phyloP scores from a whole-genome alignment of 1,140 invertebrate genomes.

The Leptestheria dahalacensis region DNA sequence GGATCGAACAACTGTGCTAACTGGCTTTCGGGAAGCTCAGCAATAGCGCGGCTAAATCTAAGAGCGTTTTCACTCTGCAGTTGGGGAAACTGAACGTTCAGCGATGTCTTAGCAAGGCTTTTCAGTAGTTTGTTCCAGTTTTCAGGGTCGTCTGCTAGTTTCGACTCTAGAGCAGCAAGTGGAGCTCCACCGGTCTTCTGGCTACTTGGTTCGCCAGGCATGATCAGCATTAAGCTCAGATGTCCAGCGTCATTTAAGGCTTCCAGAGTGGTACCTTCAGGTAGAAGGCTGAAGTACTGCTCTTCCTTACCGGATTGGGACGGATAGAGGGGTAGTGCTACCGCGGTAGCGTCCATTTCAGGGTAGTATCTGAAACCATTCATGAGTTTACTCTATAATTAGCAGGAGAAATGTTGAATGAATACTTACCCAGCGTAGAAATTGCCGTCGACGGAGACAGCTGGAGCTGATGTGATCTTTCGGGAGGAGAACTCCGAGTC shows the following conservation, averaged over 20 bases:
- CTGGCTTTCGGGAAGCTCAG: background rate
- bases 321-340: conserved; percentile 7
- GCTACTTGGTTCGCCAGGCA: conserved; percentile 1
- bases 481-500: background rate
- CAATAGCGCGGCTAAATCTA: background rate
- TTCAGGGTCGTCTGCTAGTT: conserved; percentile 2
- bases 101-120: background rate
- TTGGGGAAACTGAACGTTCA: conserved; percentile 6
- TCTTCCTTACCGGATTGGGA: background rate
- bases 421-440: conserved; percentile 9
- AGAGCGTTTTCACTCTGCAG: background rate
- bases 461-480: background rate
- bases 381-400: background rate
- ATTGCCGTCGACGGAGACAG: conserved; percentile 2
- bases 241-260: conserved; percentile 2
- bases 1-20: conserved; percentile 4
- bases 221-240: conserved; percentile 7
- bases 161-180: conserved; percentile 2
- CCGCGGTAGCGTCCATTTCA: conserved; percentile 10
- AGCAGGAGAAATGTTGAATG: background rate
- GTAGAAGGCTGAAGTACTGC: background rate
- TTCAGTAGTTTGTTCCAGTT: conserved; percentile 5
- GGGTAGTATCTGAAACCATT: background rate
- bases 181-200: conserved; percentile 4
- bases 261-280: background rate